Percentiles rank a stretch among this genome's conserved stretches.
Conservation (phyloP, 1,140 invertebrate species). For the Bombus waltoni region DNA sequence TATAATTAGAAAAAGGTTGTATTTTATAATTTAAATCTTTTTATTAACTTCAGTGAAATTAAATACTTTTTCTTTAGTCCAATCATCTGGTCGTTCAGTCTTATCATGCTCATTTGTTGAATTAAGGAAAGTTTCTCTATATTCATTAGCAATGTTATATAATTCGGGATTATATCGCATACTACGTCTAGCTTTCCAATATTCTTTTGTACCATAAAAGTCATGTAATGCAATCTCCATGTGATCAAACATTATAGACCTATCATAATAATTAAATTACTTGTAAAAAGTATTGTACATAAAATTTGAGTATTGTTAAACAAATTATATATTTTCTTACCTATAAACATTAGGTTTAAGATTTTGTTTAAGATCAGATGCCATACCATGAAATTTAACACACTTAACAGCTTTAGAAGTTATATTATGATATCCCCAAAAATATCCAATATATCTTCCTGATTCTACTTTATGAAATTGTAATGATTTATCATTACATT, state of each 20-base stretch:
- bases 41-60: constrained; percentile 2
- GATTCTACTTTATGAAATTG: constrained; percentile 81
- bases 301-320: constrained; percentile 15
- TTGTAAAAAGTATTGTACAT: constrained; percentile 14
- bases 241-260: constrained; percentile 91
- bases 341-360: constrained; percentile 75
- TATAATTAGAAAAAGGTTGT: constrained; percentile 62
- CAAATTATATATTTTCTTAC: constrained; percentile 60
- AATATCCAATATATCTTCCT: constrained; percentile 80
- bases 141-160: constrained; percentile 87
- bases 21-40: constrained; percentile 5
- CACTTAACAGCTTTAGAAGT: constrained; percentile 87
- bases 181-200: constrained; percentile 94
- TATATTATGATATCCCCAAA: constrained; percentile 87
- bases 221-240: constrained; percentile 96
- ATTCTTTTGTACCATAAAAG: constrained; percentile 90
- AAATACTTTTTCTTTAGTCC: constrained; percentile 86
- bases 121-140: constrained; percentile 87
- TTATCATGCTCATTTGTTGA: constrained; percentile 87
- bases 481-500: constrained; percentile 81
- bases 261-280: constrained; percentile 76
- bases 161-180: constrained; percentile 93
- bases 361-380: constrained; percentile 84
- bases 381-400: constrained; percentile 92
- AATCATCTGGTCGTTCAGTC: constrained; percentile 84